Percentiles rank a stretch among this genome's conserved stretches.
phyloP scores from a whole-genome alignment of 2,113 vertebrate genomes.

The Rhynchomys soricoides region DNA sequence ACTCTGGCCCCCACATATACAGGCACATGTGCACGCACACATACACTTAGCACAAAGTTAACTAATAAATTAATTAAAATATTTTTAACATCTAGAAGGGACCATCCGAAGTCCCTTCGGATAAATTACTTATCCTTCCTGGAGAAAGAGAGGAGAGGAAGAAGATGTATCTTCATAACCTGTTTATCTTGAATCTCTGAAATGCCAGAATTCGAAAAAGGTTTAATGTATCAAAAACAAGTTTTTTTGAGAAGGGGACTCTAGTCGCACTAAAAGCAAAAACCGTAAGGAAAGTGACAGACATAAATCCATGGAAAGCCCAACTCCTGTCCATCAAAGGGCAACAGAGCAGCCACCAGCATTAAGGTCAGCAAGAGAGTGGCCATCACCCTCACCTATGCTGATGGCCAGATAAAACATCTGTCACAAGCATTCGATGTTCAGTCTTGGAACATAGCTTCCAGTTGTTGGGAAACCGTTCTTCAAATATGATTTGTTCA shows the following conservation, averaged over 20 bases:
- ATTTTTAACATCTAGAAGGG: conserved; percentile 20
- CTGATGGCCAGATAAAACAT: too few species aligned
- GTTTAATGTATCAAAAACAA: conserved; percentile 10
- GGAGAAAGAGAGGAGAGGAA: background rate
- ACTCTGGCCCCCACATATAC: background rate
- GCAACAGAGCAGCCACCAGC: background rate
- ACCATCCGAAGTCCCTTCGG: conserved; percentile 30
- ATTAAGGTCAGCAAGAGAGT: background rate
- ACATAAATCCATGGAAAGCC: background rate
- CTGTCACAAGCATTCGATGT: too few species aligned
- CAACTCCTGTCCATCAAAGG: background rate
- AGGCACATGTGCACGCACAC: background rate
- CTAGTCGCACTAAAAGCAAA: conserved; percentile 2
- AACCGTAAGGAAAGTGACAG: background rate
- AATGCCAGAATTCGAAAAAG: background rate
- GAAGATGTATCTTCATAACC: background rate
- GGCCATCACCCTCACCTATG: background rate
- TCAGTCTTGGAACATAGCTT: background rate
- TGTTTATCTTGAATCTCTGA: conserved; percentile 27
- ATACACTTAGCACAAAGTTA: background rate
- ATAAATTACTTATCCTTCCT: conserved; percentile 42
- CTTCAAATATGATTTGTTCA: conserved; percentile 37
- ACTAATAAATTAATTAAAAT: background rate
- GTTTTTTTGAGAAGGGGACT: background rate
- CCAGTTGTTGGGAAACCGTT: background rate